These are phyloP conservation scores for Hylia prasina DNA, from an alignment of 2,113 vertebrate species.

Conservation along the genomic window DNA sequence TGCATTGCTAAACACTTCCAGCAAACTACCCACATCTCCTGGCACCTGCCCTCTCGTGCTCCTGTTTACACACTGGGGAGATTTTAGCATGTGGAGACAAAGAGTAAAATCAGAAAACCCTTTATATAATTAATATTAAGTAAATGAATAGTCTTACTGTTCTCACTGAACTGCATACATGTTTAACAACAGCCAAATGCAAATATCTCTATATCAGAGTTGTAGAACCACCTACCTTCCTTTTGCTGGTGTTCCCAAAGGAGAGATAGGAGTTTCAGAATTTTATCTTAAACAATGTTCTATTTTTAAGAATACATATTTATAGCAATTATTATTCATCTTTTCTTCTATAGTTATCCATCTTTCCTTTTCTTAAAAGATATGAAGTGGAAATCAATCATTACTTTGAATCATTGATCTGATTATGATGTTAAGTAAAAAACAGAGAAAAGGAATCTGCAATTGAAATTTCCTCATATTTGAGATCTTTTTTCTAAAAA, in stretches of 20 bases:
- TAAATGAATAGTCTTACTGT: background rate
- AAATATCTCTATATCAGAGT: background rate
- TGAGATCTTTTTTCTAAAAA: background rate
- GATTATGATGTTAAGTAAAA: background rate
- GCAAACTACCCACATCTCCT: background rate
- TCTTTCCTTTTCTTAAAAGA: background rate
- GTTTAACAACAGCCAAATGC: background rate
- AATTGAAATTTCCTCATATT: background rate
- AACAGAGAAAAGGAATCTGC: background rate
- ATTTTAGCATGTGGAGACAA: background rate
- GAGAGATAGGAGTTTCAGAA: background rate
- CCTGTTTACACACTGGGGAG: background rate
- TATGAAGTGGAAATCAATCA: background rate
- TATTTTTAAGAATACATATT: background rate
- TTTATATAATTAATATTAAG: background rate
- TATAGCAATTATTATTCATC: background rate
- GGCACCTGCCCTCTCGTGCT: background rate
- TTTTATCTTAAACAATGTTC: background rate
- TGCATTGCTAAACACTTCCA: background rate
- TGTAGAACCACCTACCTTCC: background rate
- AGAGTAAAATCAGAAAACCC: background rate
- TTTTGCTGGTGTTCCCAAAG: background rate
- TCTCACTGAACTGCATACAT: background rate
- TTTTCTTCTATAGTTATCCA: background rate
- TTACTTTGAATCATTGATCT: background rate